Base-by-base conservation (phyloP, 30 jellyfish, hydroid and myxozoan genomes). In the Cassiopea andromeda region DNA sequence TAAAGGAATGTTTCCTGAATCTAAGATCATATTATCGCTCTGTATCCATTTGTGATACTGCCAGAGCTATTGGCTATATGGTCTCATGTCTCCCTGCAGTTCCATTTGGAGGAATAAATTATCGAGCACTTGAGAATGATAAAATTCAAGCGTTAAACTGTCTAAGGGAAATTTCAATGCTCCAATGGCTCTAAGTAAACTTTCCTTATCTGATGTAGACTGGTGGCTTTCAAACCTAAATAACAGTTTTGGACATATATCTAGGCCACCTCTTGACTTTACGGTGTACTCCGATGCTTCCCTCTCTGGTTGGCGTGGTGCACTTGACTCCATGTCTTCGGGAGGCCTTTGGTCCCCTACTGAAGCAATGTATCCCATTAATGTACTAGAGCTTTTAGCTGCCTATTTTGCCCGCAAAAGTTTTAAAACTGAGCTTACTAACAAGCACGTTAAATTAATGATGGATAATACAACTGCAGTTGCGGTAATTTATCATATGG, bases 401-500 rank as follows among this genome's bases (percentile, higher is more conserved):
- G 81, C 81, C 54, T 72, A 72, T 38, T 72, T 72, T 72, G 81
- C 50, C 48, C 81, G 17, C 81, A 72, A 72, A 27, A 38, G 81
- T 72, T 68, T 72, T 72, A 16, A 27, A 72, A 72, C 81, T 1
- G 18, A 16, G 50, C 92, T 50, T 84, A 61, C 50, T 69, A 44
- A 87, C 78, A 87, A 78, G 72, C 77, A 87, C 16, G 78, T 87
- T n/a, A 18, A 48, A 16, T 15, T 78, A n/a, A 77, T 87, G 90
- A n/a, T 78, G 18, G 94, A 87, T 44, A 87, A 87, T 68, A 87
- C 85, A 10, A 48, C 85, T 48, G 94, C 91, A 1, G 94, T 87
- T 77, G 44, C 69, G 5, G 57, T 87, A 4, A 87, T 87, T 14
- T 77, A 77, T 77, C 78, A 50, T 7, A 87, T 18, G 85, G 94